These are phyloP conservation scores for Parelbella ahira DNA, from an alignment of 2,888 invertebrate species.

Conservation along the genomic window DNA sequence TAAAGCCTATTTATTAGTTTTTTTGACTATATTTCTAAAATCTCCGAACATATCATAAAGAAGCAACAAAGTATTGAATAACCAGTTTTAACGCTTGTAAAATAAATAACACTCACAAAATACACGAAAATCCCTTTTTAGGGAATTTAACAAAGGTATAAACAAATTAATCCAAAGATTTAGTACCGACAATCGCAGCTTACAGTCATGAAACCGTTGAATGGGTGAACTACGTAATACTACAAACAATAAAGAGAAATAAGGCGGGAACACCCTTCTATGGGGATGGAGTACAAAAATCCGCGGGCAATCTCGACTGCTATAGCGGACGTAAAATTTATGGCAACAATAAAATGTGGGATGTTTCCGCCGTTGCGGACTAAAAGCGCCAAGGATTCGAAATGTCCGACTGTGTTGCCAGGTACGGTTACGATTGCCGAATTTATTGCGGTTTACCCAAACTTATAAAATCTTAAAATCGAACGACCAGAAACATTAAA, in stretches of 20 bases:
- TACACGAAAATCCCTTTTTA: too few relatives aligned
- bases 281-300: conserved; percentile 62
- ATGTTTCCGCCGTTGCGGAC: conserved; percentile 53
- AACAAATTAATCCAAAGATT: conserved; percentile 17
- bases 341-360: conserved; percentile 74
- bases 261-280: conserved; percentile 39
- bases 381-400: conserved; percentile 49
- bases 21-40: too few relatives aligned
- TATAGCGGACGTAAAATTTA: conserved; percentile 70
- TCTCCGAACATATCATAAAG: too few relatives aligned
- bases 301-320: conserved; percentile 67
- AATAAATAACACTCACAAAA: too few relatives aligned
- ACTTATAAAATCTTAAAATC: background rate
- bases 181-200: conserved; percentile 19
- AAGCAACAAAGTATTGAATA: too few relatives aligned
- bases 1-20: too few relatives aligned
- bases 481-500: too few relatives aligned
- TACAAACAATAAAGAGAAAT: conserved; percentile 35
- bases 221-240: conserved; percentile 25
- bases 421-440: conserved; percentile 27
- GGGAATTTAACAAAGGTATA: too few relatives aligned
- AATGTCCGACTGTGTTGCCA: conserved; percentile 36
- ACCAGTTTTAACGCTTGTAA: too few relatives aligned
- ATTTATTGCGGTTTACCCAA: background rate
- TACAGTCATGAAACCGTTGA: conserved; percentile 16